Conservation (phyloP, 2,113 vertebrate species). For the Pangasianodon gigas region DNA sequence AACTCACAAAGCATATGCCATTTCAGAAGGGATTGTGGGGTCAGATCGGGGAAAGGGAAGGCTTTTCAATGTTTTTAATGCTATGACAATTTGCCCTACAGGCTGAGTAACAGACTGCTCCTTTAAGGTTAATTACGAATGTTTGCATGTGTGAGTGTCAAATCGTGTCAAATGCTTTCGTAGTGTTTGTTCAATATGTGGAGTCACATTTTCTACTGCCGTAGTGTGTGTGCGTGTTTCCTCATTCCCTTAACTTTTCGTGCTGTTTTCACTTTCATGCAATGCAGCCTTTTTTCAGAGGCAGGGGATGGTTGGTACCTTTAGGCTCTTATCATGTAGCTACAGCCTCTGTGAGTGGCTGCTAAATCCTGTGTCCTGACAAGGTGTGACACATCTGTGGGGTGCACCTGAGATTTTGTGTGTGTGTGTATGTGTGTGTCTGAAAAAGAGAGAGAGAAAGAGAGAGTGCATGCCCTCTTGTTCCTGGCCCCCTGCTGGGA, state of each 20-base stretch:
- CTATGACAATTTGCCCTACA: neutral
- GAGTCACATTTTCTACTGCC: neutral
- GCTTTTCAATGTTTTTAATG: neutral
- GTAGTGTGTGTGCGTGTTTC: neutral
- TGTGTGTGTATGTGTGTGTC: neutral
- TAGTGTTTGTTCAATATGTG: neutral
- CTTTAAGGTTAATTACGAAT: neutral
- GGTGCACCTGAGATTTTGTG: neutral
- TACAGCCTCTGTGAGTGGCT: neutral
- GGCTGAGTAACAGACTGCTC: neutral
- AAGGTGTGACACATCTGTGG: slow-evolving; percentile 27
- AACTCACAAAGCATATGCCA: neutral
- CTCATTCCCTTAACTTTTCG: neutral
- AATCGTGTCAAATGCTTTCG: neutral
- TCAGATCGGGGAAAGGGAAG: neutral
- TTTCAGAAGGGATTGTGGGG: neutral
- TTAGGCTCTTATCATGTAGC: slow-evolving; percentile 6
- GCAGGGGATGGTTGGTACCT: neutral
- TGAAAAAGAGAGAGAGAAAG: slow-evolving; percentile 22
- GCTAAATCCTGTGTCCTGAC: slow-evolving; percentile 23
- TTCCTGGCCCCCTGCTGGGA: neutral
- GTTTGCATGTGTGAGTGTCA: neutral
- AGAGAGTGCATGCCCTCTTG: slow-evolving; percentile 7
- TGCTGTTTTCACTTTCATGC: neutral
- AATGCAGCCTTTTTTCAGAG: neutral